Percentiles rank a stretch among this genome's conserved stretches.
These are phyloP conservation scores for Argynnis bischoffii DNA, from an alignment of 2,888 invertebrate species.

Conservation along the genomic window DNA sequence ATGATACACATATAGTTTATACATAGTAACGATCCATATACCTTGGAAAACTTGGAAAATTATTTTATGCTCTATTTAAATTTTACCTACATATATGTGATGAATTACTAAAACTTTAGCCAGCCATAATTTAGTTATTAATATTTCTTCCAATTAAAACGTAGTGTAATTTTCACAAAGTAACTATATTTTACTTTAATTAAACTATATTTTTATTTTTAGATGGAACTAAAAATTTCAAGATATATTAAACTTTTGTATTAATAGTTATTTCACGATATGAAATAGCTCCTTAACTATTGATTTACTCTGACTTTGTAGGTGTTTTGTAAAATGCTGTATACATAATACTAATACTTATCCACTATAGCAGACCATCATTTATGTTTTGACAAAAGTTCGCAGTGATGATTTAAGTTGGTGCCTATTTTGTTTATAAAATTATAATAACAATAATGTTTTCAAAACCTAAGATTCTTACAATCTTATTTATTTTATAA, in stretches of 20 bases:
- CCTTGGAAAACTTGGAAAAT: slow-evolving; percentile 46
- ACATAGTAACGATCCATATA: slow-evolving; percentile 51
- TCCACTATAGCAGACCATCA: too few relatives aligned
- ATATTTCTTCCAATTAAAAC: slow-evolving; percentile 39
- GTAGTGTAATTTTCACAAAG: slow-evolving; percentile 37
- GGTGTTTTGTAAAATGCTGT: too few relatives aligned
- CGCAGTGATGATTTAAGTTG: too few relatives aligned
- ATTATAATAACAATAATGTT: too few relatives aligned
- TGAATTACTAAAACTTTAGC: slow-evolving; percentile 45
- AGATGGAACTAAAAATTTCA: not conserved
- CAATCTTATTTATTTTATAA: too few relatives aligned
- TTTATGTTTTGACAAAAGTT: too few relatives aligned
- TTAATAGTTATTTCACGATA: too few relatives aligned
- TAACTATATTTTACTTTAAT: slow-evolving; percentile 29
- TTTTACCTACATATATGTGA: slow-evolving; percentile 56
- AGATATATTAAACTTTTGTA: not conserved
- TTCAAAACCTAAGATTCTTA: too few relatives aligned
- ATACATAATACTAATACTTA: too few relatives aligned
- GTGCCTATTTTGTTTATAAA: too few relatives aligned
- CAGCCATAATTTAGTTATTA: slow-evolving; percentile 33
- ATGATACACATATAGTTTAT: slow-evolving; percentile 13
- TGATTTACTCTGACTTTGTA: too few relatives aligned
- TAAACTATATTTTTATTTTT: slow-evolving; percentile 18
- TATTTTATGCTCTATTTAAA: slow-evolving; percentile 64
- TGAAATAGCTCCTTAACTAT: too few relatives aligned